A percentile compares a stretch with the other conserved stretches of the same genome.
phyloP scores from a whole-genome alignment of 2,888 invertebrate species.

The Oscheius sp. region DNA sequence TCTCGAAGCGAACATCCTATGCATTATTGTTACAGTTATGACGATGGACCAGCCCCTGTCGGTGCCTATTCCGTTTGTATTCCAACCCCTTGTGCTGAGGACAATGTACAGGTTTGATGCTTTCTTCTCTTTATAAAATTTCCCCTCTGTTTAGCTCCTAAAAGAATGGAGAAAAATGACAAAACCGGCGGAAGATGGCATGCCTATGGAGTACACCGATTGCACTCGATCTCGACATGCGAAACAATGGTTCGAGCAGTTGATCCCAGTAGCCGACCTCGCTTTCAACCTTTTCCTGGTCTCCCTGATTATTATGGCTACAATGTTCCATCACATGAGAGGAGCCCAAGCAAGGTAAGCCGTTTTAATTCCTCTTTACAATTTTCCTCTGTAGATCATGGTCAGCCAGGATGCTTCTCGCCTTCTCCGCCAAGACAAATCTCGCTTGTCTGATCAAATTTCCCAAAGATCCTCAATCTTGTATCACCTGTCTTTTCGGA shows the following conservation, averaged over 20 bases:
- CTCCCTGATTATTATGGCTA: conserved; percentile 66
- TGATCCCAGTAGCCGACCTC: conserved; percentile 68
- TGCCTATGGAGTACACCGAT: conserved; percentile 64
- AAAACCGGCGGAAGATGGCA: conserved; percentile 48
- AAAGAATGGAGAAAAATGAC: conserved; percentile 64
- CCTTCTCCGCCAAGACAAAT: conserved; percentile 70
- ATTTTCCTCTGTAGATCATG: conserved; percentile 51
- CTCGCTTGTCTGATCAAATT: conserved; percentile 62
- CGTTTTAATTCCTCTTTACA: not conserved
- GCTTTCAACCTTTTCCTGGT: conserved; percentile 66
- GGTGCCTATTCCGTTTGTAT: conserved; percentile 67
- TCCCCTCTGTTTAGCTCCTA: conserved; percentile 56
- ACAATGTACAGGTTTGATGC: conserved; percentile 48
- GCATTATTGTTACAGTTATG: conserved; percentile 69
- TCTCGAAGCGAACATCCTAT: conserved; percentile 70
- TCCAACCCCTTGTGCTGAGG: conserved; percentile 67
- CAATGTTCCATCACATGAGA: conserved; percentile 66
- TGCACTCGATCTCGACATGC: conserved; percentile 68
- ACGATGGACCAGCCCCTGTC: conserved; percentile 39
- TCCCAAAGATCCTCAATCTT: conserved; percentile 71
- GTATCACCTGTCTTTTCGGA: conserved; percentile 72
- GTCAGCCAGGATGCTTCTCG: conserved; percentile 64
- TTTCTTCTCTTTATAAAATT: conserved; percentile 1
- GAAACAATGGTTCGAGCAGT: conserved; percentile 69
- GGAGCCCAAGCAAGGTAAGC: conserved; percentile 66